Evolutionary conservation across 2,113 vertebrate genomes (phyloP).

Genomic region (Rhinoptilus africanus): DNA sequence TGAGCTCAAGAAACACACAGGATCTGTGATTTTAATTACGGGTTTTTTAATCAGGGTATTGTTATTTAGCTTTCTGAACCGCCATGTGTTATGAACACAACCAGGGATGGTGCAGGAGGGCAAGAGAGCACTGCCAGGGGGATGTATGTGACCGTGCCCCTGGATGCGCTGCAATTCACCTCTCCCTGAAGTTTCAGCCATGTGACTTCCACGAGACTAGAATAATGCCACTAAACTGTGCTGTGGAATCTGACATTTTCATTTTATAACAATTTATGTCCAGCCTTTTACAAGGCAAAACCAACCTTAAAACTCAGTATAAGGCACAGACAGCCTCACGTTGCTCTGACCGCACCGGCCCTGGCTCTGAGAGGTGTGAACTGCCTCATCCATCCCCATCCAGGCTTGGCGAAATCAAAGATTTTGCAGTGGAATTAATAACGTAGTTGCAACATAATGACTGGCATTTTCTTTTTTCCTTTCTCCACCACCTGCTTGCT

Average conservation of each 20-base stretch:
- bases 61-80: neutral
- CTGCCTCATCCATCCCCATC: neutral
- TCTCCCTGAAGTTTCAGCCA: neutral
- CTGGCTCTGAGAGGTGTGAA: neutral
- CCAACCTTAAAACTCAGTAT: neutral
- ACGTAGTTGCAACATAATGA: neutral
- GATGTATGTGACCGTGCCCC: neutral
- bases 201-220: neutral
- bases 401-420: neutral
- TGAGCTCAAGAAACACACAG: neutral
- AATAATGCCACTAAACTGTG: rapidly evolving
- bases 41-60: neutral
- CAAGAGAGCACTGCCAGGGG: rapidly evolving
- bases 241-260: neutral
- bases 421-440: neutral
- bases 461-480: neutral
- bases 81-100: too few relatives aligned
- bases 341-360: neutral
- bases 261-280: neutral
- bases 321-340: neutral
- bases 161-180: rapidly evolving
- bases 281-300: neutral
- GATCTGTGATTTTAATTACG: neutral
- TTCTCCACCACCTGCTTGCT: neutral
- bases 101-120: neutral